These are phyloP conservation scores for Hylaeus anthracinus DNA, from an alignment of 1,140 invertebrate species.

Conservation along the genomic window DNA sequence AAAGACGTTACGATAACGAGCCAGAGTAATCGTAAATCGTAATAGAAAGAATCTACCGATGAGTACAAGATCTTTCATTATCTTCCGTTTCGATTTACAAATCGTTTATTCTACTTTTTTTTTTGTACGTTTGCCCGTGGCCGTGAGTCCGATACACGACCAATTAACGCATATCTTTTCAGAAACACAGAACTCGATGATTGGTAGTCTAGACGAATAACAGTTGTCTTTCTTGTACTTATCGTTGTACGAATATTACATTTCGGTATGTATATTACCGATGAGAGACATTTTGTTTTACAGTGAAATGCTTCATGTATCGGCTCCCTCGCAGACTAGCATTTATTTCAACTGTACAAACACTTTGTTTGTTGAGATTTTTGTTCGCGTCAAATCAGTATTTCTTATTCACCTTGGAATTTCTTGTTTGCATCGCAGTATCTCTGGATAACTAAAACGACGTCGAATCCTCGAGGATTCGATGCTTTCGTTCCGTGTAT, in stretches of 20 bases:
- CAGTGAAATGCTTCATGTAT: slow-evolving; percentile 7
- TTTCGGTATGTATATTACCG: neutral
- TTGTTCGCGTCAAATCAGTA: neutral
- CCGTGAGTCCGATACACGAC: neutral
- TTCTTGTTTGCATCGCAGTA: neutral
- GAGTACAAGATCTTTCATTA: slow-evolving; percentile 6
- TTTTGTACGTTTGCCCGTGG: neutral
- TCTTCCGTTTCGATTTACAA: slow-evolving; percentile 17
- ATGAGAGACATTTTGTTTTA: neutral
- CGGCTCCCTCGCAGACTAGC: neutral
- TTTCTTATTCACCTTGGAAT: no score
- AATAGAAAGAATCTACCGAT: neutral
- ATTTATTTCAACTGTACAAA: neutral
- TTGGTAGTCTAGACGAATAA: neutral
- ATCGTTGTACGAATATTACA: neutral
- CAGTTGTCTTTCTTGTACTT: slow-evolving; percentile 14
- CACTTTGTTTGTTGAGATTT: neutral
- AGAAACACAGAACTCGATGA: no score
- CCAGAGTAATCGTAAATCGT: neutral
- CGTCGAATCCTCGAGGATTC: no score
- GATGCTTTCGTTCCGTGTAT: no score
- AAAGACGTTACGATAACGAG: neutral
- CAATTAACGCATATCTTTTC: neutral
- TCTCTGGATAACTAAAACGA: no score
- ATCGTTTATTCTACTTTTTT: neutral